Evolutionary conservation across 1,140 invertebrate genomes (phyloP), one percentile per base, ranked within the genome.

Genomic region (Calephelis nemesis): DNA sequence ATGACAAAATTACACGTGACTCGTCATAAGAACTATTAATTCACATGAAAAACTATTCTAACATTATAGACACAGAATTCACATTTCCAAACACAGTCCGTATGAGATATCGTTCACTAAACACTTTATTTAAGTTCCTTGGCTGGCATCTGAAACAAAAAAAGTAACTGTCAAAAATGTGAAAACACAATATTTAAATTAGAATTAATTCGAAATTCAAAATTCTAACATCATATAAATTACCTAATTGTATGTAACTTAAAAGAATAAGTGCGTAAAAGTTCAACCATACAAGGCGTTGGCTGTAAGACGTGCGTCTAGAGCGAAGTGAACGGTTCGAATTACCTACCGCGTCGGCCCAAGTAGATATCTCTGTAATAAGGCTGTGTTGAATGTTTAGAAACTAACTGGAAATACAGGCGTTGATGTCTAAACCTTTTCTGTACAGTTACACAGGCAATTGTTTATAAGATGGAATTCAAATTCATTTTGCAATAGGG

Each of bases 71-170:
- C 84, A 87, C 83, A 87, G 74, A 84, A 88, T 87, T 89, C 88
- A 91, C 88, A 88, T 89, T 88, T 84, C 87, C 83, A 77, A 81
- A 71, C 78, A 85, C 84, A 69, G 74, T 73, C 60, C 65, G 68
- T 70, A 67, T 70, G 70, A 69, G 70, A 72, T 76, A 78, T 70
- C 70, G 74, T 70, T 69, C 72, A 64, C 76, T 71, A 69, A 80
- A 79, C 80, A 83, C 76, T 87, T 72, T 79, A 75, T 45, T 78
- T 78, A 77, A 76, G 78, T 54, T 81, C 77, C 78, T 77, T 79
- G 76, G 76, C 71, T 58, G 72, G 79, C 87, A 88, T 88, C 85
- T 91, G 86, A 78, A 91, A 91, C 86, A 88, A 90, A 80, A 83
- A 76, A 81, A 74, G 65, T 64, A 71, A 60, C 7, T 52, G 47